Conservation (phyloP, 1,140 invertebrate genomes). For the Aethina tumida region DNA sequence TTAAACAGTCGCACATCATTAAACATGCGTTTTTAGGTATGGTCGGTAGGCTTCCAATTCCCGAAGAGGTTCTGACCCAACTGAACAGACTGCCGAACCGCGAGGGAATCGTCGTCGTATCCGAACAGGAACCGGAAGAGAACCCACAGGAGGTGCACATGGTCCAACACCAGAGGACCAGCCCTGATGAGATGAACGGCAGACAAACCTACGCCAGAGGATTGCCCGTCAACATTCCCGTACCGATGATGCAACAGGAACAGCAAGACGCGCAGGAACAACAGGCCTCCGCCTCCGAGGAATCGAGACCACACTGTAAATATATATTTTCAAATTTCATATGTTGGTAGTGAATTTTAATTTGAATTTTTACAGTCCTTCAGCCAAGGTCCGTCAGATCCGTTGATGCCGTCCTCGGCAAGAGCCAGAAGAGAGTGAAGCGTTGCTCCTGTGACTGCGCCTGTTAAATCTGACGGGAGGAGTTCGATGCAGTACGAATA, state of each 20-base stretch:
- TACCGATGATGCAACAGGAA: constrained; percentile 42
- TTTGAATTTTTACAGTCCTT: constrained; percentile 41
- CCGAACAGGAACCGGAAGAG: constrained; percentile 29
- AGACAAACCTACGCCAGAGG: constrained; percentile 41
- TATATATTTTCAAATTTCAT: too few species aligned
- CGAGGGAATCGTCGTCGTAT: constrained; percentile 30
- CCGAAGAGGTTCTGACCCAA: constrained; percentile 48
- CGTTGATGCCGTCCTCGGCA: constrained; percentile 35
- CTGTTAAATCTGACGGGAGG: constrained; percentile 35
- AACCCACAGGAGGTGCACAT: constrained; percentile 15
- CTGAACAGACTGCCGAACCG: constrained; percentile 37
- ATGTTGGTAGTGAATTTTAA: neutral
- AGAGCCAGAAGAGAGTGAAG: constrained; percentile 46
- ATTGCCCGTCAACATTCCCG: constrained; percentile 42
- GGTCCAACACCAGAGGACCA: constrained; percentile 30
- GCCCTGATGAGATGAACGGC: constrained; percentile 37
- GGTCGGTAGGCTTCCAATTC: constrained; percentile 41
- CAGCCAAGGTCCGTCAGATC: constrained; percentile 38
- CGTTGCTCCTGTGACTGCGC: constrained; percentile 52
- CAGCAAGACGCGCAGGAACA: constrained; percentile 35
- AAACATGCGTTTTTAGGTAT: too few species aligned
- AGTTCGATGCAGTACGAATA: too few species aligned
- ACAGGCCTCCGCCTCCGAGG: constrained; percentile 28
- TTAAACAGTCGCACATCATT: too few species aligned
- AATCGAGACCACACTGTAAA: constrained; percentile 51